Conservation (phyloP, 2,797 vertebrate species). For the Pantherophis vulpinus region DNA sequence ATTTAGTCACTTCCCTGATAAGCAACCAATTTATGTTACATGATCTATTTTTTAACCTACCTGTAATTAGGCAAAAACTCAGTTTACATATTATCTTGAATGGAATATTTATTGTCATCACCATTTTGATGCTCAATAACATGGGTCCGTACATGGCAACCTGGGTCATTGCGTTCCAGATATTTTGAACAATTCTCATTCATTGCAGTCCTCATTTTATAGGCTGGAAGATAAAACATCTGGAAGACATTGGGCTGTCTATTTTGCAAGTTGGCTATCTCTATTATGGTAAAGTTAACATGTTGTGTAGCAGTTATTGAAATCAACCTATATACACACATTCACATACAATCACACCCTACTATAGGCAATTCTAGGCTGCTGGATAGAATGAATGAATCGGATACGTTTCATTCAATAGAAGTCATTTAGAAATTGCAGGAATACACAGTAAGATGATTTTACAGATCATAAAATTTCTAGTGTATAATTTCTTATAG, state of each 20-base stretch:
- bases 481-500: slow-evolving; percentile 44
- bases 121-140: neutral
- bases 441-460: slow-evolving; percentile 41
- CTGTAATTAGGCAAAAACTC: neutral
- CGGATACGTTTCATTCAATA: slow-evolving; percentile 24
- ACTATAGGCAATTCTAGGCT: neutral
- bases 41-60: neutral
- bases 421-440: slow-evolving; percentile 34
- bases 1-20: neutral
- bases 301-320: neutral
- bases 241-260: neutral
- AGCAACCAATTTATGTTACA: neutral
- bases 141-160: neutral
- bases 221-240: neutral
- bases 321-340: neutral
- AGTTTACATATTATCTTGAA: neutral
- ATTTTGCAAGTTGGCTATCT: slow-evolving; percentile 2
- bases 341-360: neutral
- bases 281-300: slow-evolving; percentile 29
- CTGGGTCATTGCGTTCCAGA: neutral
- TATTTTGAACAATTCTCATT: neutral
- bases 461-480: slow-evolving; percentile 33
- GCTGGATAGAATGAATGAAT: slow-evolving; percentile 24
- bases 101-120: neutral
- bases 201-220: neutral